phyloP scores from a whole-genome alignment of 2,797 vertebrate genomes.

The Squalus acanthias region DNA sequence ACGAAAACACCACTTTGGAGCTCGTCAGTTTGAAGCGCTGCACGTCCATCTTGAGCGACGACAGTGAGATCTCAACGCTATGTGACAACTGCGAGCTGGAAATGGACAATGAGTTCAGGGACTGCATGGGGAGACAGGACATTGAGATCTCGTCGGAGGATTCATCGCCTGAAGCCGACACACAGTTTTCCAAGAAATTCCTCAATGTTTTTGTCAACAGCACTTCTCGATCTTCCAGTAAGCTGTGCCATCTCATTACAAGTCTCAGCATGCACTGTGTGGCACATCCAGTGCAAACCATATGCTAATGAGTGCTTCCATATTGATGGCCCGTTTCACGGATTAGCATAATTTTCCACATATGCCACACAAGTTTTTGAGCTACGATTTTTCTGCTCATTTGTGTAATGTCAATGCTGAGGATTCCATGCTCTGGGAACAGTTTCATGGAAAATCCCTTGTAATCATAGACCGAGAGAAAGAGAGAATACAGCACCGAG shows the following conservation, averaged over 20 bases:
- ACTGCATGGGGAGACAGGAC: conserved; percentile 56
- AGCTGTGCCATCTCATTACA: conserved; percentile 51
- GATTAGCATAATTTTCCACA: neutral
- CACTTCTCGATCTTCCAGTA: conserved; percentile 92
- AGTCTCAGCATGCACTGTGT: neutral
- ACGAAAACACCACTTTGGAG: conserved; percentile 95
- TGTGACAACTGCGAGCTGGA: conserved; percentile 72
- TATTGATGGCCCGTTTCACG: neutral
- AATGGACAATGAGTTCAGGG: conserved; percentile 57
- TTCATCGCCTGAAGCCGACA: conserved; percentile 86
- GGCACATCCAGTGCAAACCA: neutral
- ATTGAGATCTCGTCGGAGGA: conserved; percentile 73
- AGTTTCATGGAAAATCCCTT: neutral
- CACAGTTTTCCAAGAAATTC: conserved; percentile 97
- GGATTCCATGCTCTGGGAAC: neutral
- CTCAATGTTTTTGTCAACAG: conserved; percentile 98
- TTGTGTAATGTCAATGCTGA: neutral
- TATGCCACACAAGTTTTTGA: neutral
- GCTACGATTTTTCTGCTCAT: neutral
- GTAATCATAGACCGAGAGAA: neutral
- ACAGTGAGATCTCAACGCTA: conserved; percentile 73
- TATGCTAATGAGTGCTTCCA: neutral
- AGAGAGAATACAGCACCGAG: neutral
- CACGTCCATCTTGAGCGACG: conserved; percentile 81
- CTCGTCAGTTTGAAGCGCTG: conserved; percentile 89